These are phyloP conservation scores for Malurus cyaneus DNA, from an alignment of 2,113 vertebrate genomes.

Conservation along the genomic window DNA sequence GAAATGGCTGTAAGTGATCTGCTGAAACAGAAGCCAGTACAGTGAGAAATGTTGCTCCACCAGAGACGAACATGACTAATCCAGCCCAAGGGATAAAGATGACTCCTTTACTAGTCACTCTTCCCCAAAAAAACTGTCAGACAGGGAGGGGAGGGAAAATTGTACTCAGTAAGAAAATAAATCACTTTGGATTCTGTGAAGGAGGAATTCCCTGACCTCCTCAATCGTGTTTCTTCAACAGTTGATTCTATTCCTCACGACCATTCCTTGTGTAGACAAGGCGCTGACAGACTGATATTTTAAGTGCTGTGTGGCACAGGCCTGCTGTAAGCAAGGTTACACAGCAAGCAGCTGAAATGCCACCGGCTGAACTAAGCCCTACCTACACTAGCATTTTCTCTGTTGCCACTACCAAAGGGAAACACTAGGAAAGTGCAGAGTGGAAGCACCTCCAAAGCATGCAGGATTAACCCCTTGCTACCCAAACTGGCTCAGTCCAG, in stretches of 20 bases:
- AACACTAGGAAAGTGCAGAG: background rate
- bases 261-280: slow-evolving; percentile 41
- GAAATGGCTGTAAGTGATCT: slow-evolving; percentile 35
- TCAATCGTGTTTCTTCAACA: slow-evolving; percentile 61
- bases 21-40: slow-evolving; percentile 2
- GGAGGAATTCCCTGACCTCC: slow-evolving; percentile 68
- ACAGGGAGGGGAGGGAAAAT: slow-evolving; percentile 39
- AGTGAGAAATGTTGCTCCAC: slow-evolving; percentile 33
- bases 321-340: slow-evolving; percentile 64
- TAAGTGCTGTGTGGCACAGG: slow-evolving; percentile 51
- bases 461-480: background rate
- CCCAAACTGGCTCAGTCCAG: background rate
- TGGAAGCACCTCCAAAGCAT: background rate
- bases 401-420: slow-evolving; percentile 8
- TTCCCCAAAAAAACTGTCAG: slow-evolving; percentile 52
- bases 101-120: slow-evolving; percentile 55
- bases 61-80: slow-evolving; percentile 45
- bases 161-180: slow-evolving; percentile 60
- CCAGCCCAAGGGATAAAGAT: slow-evolving; percentile 56
- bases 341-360: slow-evolving; percentile 45
- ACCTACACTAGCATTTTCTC: slow-evolving; percentile 45
- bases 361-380: slow-evolving; percentile 31
- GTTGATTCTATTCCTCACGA: slow-evolving; percentile 57
- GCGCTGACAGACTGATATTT: slow-evolving; percentile 62
- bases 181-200: slow-evolving; percentile 58